Base-by-base conservation (phyloP, 2,113 vertebrate species). In the Dascyllus trimaculatus region DNA sequence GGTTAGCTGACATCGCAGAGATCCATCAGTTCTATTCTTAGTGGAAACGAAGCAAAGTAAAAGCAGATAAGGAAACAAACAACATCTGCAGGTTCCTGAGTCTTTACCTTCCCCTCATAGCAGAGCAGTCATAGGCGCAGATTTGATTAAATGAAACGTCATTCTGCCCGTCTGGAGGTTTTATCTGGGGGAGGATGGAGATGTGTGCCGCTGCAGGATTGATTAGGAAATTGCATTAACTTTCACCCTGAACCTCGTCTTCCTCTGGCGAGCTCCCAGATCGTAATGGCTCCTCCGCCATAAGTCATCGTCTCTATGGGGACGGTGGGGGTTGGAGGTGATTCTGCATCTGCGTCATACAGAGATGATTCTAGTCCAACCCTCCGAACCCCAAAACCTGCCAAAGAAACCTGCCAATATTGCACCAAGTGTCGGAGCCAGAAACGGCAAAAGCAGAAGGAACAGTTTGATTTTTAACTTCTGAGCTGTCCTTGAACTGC, bases 211-310 rank as follows among this genome's bases (percentile, higher is more conserved):
- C 78, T 22, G 72, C 29, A 59, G 69, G 72, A 93, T 90, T 93
- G 91, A 93, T 92, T 90, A 81, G 19, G 53, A 86, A 92, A 93
- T 93, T 75, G 64, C 86, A 93, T 93, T 94, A 91, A 93, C 89
- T 35, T 89, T 90, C 82, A 71, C 71, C 88, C 75, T 82, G 22
- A 10, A 11, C 49, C 78, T 46, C 57, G 54, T 70, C 45, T 32
- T 71, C 60, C 71, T 59, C 32, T 94, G 93, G 92, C 84, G 17
- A 83, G 68, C 72, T 21, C 11, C 92, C 87, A 91, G 89, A 86
- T 81, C 24, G 65, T 90, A 93, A 94, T 92, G 91, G 89, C 43
- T 87, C n/a, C 73, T 1, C 73, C 78, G 89, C 88, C 81, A 70
- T 81, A 96, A 96, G 92, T 92, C 82, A 90, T 96, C 81, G 81